Conservation (phyloP, 2,888 invertebrate species). For the Amaurobius ferox region DNA sequence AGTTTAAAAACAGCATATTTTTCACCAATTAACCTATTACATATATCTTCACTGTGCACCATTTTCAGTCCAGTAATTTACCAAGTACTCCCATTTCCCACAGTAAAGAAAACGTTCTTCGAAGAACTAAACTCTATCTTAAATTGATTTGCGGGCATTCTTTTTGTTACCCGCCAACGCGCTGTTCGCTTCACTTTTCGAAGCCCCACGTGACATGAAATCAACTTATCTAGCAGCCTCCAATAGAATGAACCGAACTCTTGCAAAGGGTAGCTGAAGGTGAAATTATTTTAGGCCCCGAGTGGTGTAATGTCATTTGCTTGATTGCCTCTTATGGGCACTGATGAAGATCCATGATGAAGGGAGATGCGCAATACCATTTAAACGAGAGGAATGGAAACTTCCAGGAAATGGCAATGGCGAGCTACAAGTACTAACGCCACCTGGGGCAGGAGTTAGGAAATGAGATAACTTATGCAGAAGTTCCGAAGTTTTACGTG, state of each 20-base stretch:
- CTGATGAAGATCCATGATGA: conserved; percentile 31
- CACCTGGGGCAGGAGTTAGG: background rate
- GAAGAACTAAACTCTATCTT: background rate
- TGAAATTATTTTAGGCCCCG: conserved; percentile 18
- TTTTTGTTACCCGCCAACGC: background rate
- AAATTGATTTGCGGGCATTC: conserved; percentile 2
- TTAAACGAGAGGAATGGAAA: background rate
- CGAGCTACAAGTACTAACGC: background rate
- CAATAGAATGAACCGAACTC: background rate
- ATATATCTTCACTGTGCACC: too few relatives aligned
- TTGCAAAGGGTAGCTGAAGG: conserved; percentile 20
- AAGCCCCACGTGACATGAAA: background rate
- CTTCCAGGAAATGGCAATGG: background rate
- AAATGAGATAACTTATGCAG: too few relatives aligned
- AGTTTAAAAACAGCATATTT: too few relatives aligned
- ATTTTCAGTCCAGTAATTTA: too few relatives aligned
- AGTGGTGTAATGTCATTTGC: conserved; percentile 23
- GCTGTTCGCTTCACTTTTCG: background rate
- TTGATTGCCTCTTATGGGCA: conserved; percentile 17
- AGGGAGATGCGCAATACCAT: conserved; percentile 12
- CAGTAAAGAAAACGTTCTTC: too few relatives aligned
- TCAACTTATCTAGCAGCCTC: background rate
- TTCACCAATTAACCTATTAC: too few relatives aligned
- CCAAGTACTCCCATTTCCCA: too few relatives aligned
- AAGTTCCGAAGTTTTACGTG: too few relatives aligned